A percentile compares a stretch with the other conserved stretches of the same genome.
phyloP scores from a whole-genome alignment of 2,888 invertebrate genomes.

The Lydus trimaculatus region DNA sequence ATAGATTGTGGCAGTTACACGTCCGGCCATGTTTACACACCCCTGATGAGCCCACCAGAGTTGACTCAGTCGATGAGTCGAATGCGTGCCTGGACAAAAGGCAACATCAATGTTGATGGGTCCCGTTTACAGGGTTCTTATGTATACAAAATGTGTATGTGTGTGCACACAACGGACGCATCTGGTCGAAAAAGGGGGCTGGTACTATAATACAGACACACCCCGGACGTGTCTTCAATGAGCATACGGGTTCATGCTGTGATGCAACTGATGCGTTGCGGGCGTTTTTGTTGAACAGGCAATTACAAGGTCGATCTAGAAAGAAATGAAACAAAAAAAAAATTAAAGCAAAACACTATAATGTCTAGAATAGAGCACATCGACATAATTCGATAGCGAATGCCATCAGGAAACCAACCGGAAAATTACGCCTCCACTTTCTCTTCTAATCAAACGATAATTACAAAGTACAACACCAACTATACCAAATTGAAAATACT shows the following conservation, averaged over 20 bases:
- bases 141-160: not conserved
- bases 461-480: constrained; percentile 7
- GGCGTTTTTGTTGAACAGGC: constrained; percentile 3
- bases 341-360: not conserved
- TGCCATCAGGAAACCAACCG: constrained; percentile 7
- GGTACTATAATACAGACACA: constrained; percentile 7
- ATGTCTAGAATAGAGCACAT: not conserved
- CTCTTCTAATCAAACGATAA: constrained; percentile 8
- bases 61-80: constrained; percentile 57
- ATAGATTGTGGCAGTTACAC: constrained; percentile 53
- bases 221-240: constrained; percentile 22
- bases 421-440: constrained; percentile 8
- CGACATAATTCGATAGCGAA: constrained; percentile 11
- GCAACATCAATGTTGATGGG: constrained; percentile 48
- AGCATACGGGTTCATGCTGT: not conserved
- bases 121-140: constrained; percentile 25
- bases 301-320: constrained; percentile 6
- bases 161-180: constrained; percentile 23
- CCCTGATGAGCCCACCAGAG: constrained; percentile 55
- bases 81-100: constrained; percentile 58
- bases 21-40: constrained; percentile 55
- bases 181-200: constrained; percentile 20
- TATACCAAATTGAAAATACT: not conserved
- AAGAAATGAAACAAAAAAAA: not conserved
- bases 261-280: constrained; percentile 14